Evolutionary conservation across 2,113 vertebrate genomes (phyloP).

Genomic region (Gallinago paraguaiae): DNA sequence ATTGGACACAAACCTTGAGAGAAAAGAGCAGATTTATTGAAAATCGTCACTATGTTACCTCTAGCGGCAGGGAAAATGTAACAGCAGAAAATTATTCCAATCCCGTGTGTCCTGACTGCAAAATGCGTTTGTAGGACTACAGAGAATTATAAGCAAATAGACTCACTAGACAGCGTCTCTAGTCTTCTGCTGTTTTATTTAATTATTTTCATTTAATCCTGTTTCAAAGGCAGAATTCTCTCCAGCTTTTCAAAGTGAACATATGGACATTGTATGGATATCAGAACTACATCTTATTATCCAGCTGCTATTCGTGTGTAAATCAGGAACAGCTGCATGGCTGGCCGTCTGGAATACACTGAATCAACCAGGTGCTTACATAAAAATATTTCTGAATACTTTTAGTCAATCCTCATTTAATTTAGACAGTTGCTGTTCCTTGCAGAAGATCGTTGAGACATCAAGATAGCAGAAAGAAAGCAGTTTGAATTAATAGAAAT

Average conservation of each 20-base stretch:
- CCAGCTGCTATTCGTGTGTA: neutral
- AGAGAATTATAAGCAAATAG: neutral
- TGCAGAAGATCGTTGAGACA: neutral
- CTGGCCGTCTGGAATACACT: neutral
- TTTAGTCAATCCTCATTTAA: neutral
- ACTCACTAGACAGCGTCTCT: neutral
- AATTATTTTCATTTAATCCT: neutral
- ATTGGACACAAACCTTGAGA: neutral
- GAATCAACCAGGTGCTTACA: neutral
- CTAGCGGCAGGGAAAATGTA: neutral
- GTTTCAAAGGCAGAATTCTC: neutral
- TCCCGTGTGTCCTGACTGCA: neutral
- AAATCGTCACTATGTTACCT: neutral
- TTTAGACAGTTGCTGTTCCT: neutral
- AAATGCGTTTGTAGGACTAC: neutral
- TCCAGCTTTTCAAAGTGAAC: neutral
- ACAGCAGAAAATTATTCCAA: neutral
- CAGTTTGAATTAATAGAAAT: neutral
- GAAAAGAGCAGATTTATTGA: neutral
- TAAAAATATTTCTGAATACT: neutral
- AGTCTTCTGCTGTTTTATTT: neutral
- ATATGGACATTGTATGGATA: neutral
- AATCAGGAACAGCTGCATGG: neutral
- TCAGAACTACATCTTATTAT: neutral
- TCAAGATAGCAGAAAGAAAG: neutral